Percentiles rank a stretch among this genome's conserved stretches.
Evolutionary conservation across 2,797 vertebrate species (phyloP).

Genomic region (Channa striata): DNA sequence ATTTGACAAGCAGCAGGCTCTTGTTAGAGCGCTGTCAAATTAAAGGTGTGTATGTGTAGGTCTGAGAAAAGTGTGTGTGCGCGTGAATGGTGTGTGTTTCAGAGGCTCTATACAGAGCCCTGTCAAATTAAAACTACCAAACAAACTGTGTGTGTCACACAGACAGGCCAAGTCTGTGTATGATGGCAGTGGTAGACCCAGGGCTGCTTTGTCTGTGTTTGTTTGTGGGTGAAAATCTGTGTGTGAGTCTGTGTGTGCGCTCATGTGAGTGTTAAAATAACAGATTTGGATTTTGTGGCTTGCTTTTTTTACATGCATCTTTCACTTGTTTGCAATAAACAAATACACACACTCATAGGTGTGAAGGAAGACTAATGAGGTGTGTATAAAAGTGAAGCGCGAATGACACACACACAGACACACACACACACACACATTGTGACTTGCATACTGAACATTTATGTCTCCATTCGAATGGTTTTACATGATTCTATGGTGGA

Average conservation of each 20-base stretch:
- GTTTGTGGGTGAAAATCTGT: slow-evolving; percentile 56
- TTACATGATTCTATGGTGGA: neutral
- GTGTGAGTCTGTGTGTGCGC: slow-evolving; percentile 32
- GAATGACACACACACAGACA: slow-evolving; percentile 17
- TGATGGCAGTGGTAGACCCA: slow-evolving; percentile 67
- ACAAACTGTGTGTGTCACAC: slow-evolving; percentile 83
- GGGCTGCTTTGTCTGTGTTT: slow-evolving; percentile 77
- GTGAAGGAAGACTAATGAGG: slow-evolving; percentile 45
- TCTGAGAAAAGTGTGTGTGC: slow-evolving; percentile 37
- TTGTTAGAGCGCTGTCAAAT: slow-evolving; percentile 89
- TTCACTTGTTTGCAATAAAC: slow-evolving; percentile 60
- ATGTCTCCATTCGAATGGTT: slow-evolving; percentile 24
- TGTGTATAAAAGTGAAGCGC: slow-evolving; percentile 44
- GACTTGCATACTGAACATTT: slow-evolving; percentile 7
- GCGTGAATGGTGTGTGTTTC: slow-evolving; percentile 60
- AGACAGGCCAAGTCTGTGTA: slow-evolving; percentile 70
- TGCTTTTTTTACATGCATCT: slow-evolving; percentile 48
- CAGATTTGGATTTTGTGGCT: slow-evolving; percentile 36
- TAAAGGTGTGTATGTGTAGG: slow-evolving; percentile 78
- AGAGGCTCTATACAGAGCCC: slow-evolving; percentile 77
- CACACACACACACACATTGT: slow-evolving; percentile 28
- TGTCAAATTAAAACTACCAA: slow-evolving; percentile 87
- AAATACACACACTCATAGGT: slow-evolving; percentile 46
- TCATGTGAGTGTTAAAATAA: slow-evolving; percentile 24
- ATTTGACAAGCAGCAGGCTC: slow-evolving; percentile 87